Conservation (phyloP, 2,113 vertebrate genomes). For the Pogonocichla stellata region DNA sequence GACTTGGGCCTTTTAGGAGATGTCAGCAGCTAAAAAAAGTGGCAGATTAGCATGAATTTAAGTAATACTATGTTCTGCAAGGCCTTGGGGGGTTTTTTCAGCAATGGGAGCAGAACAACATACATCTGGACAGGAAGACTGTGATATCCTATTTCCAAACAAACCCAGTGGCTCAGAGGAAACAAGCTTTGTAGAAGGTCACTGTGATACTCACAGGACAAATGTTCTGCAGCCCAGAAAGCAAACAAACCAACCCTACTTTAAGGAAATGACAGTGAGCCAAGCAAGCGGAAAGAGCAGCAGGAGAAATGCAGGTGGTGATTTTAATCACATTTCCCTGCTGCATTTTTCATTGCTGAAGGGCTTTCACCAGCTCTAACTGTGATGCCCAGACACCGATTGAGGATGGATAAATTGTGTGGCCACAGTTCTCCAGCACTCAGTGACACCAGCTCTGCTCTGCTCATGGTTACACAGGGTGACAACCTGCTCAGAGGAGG, state of each 20-base stretch:
- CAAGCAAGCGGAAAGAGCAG: background rate
- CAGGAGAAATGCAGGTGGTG: rapidly evolving
- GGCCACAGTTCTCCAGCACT: background rate
- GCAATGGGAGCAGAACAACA: background rate
- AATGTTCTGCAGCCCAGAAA: background rate
- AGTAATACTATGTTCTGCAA: background rate
- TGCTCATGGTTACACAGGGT: background rate
- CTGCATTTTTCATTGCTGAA: background rate
- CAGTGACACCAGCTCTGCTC: background rate
- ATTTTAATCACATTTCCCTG: background rate
- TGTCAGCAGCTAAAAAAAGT: background rate
- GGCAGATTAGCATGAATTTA: background rate
- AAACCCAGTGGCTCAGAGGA: background rate
- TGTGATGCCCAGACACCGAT: rapidly evolving
- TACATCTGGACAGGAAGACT: background rate
- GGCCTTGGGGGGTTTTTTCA: background rate
- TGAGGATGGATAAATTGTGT: background rate
- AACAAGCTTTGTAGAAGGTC: background rate
- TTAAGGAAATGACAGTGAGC: background rate
- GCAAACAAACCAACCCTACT: background rate
- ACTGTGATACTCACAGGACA: background rate
- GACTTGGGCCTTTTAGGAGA: background rate
- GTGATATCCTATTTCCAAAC: background rate
- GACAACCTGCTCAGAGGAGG: background rate
- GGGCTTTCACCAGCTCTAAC: background rate